phyloP scores from a whole-genome alignment of 2,888 invertebrate species.

The Boloria selene region DNA sequence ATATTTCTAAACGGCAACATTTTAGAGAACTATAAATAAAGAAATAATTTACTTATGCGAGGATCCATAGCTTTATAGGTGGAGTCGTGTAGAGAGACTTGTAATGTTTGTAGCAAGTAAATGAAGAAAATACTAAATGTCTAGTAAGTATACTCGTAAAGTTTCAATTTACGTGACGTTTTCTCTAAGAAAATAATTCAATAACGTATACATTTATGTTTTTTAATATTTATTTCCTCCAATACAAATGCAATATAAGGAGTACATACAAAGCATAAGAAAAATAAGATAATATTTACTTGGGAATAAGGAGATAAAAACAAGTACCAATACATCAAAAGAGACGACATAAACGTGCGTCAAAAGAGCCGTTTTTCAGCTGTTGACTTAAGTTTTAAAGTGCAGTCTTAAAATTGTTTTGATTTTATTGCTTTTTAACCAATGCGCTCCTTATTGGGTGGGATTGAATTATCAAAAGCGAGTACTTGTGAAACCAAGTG shows the following conservation, averaged over 20 bases:
- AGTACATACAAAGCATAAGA: slow-evolving; percentile 16
- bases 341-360: slow-evolving; percentile 23
- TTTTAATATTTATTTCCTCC: background rate
- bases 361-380: slow-evolving; percentile 26
- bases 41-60: background rate
- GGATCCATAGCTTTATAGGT: background rate
- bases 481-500: slow-evolving; percentile 15
- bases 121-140: background rate
- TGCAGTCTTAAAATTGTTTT: slow-evolving; percentile 8
- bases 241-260: slow-evolving; percentile 10
- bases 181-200: background rate
- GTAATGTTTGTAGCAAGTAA: background rate
- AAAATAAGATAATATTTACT: slow-evolving; percentile 28
- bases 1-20: too few species aligned
- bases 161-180: background rate
- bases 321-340: slow-evolving; percentile 20
- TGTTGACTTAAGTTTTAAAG: slow-evolving; percentile 1
- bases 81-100: too few species aligned
- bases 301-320: slow-evolving; percentile 27
- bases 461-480: slow-evolving; percentile 50
- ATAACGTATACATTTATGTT: background rate
- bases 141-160: too few species aligned
- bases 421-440: slow-evolving; percentile 22
- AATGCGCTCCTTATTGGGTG: slow-evolving; percentile 36
- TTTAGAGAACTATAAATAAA: background rate